Evolutionary conservation across 1,140 invertebrate genomes (phyloP).

Genomic region (Drosophila ficusphila): DNA sequence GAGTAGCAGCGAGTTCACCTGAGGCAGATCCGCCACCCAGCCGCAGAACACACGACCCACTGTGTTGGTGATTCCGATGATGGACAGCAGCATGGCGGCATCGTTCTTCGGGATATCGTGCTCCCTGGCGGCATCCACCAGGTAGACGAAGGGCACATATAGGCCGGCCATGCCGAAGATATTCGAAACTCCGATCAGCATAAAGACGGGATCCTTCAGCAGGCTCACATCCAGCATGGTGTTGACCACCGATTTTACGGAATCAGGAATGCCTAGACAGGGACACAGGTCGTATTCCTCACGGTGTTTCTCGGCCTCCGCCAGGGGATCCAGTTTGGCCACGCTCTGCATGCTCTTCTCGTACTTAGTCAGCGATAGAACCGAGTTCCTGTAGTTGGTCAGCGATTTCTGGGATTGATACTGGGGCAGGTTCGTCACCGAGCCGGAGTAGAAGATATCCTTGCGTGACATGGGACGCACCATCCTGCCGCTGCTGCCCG

Average conservation of each 20-base stretch:
- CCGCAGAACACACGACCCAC: conserved; percentile 94
- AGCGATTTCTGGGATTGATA: conserved; percentile 96
- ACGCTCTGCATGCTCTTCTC: conserved; percentile 86
- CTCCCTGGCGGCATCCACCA: conserved; percentile 91
- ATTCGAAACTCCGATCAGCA: conserved; percentile 97
- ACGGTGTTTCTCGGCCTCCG: conserved; percentile 88
- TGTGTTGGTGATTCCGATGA: conserved; percentile 98
- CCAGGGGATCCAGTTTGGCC: conserved; percentile 72
- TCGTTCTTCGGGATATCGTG: conserved; percentile 89
- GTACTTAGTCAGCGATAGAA: conserved; percentile 90
- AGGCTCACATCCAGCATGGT: conserved; percentile 97
- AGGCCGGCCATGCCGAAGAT: conserved; percentile 95
- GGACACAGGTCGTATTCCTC: conserved; percentile 91
- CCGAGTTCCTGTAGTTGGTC: conserved; percentile 93
- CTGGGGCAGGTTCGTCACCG: conserved; percentile 94
- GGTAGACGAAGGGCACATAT: conserved; percentile 97
- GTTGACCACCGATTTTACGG: conserved; percentile 91
- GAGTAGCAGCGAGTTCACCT: conserved; percentile 95
- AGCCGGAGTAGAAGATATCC: conserved; percentile 99
- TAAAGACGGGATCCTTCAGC: conserved; percentile 95
- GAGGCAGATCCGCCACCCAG: conserved; percentile 93
- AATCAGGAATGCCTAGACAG: conserved; percentile 91
- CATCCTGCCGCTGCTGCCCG: conserved; percentile 85
- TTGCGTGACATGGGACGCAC: conserved; percentile 97
- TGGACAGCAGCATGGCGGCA: conserved; percentile 95